Base-by-base conservation (phyloP, 1,140 invertebrate genomes). In the Aphelenchoides besseyi region DNA sequence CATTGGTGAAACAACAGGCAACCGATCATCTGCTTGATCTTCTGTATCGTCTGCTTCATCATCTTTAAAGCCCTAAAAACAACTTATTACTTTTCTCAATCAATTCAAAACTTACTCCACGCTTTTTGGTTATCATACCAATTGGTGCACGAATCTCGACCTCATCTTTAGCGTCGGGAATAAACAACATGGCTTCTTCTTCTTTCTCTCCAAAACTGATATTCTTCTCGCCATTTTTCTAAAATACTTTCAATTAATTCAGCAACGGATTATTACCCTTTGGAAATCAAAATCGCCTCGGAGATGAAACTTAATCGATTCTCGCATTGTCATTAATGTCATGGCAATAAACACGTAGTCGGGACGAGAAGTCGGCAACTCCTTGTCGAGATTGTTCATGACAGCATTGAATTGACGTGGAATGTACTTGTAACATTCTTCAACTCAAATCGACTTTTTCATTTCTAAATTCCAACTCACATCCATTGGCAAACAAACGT, bases 261-360 rank as follows among this genome's bases (percentile, higher is more conserved):
- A 53, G 9, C 57, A 18, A 9, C 12, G 9, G 12, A n/a, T 35
- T 35, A 9, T 35, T 18, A 61, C 57, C 12, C 30, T 2, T 63
- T 63, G 61, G 61, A 63, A 63, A 29, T 63, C 61, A 5, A 63
- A 63, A 0, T 18, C 18, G 2, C 61, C 61, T 23, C 18, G 26
- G 12, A 29, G 32, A 23, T 18, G 61, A 37, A 52, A 63, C 32
- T 30, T 52, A 32, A 52, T 18, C 36, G 23, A 29, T 5, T 52
- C 36, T 3, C 52, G 52, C 29, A 63, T 63, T 18, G 23, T 32
- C 23, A 63, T 32, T 3, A 63, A 3, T 18, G 61, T 63, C 23
- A 63, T 63, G 9, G 18, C 61, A 18, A 63, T 63, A 29, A 63
- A 63, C 3, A 29, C 26, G 61, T 63, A 63, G 48, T 63, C 32